These are phyloP conservation scores for Seriola rivoliana DNA, from an alignment of 2,113 vertebrate genomes.

Conservation along the genomic window DNA sequence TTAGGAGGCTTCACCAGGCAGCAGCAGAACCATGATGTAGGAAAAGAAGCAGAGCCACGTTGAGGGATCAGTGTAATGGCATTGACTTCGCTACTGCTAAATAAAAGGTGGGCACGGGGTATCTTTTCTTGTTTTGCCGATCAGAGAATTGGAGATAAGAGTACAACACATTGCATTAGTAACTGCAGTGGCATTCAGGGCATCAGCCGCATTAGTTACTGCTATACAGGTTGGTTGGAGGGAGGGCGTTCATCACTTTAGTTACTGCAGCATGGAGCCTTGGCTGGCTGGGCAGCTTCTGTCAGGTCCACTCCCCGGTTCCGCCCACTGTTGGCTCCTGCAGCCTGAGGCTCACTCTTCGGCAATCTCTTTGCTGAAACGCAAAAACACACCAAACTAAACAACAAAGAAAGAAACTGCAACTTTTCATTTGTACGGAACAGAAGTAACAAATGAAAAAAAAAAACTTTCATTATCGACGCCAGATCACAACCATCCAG, in stretches of 20 bases:
- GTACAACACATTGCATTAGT: constrained; percentile 75
- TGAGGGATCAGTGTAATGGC: constrained; percentile 47
- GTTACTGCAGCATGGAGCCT: constrained; percentile 96
- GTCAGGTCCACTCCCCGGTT: constrained; percentile 96
- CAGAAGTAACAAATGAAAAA: background rate
- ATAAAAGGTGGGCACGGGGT: background rate
- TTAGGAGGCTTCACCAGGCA: constrained; percentile 50
- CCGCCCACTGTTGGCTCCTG: constrained; percentile 88
- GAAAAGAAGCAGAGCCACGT: constrained; percentile 46
- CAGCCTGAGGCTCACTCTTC: constrained; percentile 94
- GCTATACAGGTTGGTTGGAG: constrained; percentile 52
- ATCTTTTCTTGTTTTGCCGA: constrained; percentile 71
- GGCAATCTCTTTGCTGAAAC: constrained; percentile 93
- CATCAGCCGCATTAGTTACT: constrained; percentile 76
- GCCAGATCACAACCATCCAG: background rate
- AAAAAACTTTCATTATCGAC: background rate
- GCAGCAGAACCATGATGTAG: constrained; percentile 61
- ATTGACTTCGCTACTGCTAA: constrained; percentile 46
- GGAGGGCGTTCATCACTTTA: constrained; percentile 79
- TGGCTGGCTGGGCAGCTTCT: constrained; percentile 92
- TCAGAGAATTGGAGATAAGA: constrained; percentile 62
- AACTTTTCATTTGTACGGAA: background rate
- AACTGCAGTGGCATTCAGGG: constrained; percentile 77
- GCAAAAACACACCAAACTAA: background rate
- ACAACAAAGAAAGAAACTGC: background rate